phyloP scores from a whole-genome alignment of 2,888 invertebrate genomes.

The Synergus laeviventris region DNA sequence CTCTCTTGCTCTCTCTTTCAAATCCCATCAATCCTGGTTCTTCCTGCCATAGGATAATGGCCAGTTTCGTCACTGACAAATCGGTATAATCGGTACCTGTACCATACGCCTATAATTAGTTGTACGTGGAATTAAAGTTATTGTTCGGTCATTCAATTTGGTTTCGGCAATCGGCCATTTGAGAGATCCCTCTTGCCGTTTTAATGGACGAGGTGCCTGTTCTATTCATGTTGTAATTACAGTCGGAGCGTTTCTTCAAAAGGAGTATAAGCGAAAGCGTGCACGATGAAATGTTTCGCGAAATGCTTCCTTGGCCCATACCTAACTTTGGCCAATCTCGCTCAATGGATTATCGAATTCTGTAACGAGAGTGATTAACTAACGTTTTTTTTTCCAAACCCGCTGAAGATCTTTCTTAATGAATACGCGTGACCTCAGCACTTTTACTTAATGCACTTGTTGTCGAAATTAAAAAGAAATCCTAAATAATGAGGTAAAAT shows the following conservation, averaged over 20 bases:
- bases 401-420: constrained; percentile 14
- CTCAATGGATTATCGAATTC: constrained; percentile 31
- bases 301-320: constrained; percentile 13
- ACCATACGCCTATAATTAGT: constrained; percentile 44
- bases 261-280: constrained; percentile 32
- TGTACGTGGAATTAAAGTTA: constrained; percentile 39
- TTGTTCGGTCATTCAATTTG: constrained; percentile 39
- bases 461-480: neutral
- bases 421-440: constrained; percentile 18
- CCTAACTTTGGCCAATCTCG: constrained; percentile 3
- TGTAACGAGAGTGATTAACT: constrained; percentile 2
- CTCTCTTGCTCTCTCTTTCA: too few species aligned
- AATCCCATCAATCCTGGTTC: constrained; percentile 27
- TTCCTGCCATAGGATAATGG: constrained; percentile 41
- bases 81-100: constrained; percentile 46
- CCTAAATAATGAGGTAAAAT: neutral
- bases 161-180: constrained; percentile 37
- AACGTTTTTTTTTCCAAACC: constrained; percentile 15
- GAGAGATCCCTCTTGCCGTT: constrained; percentile 19
- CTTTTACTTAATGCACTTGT: constrained; percentile 15
- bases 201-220: constrained; percentile 23
- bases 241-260: constrained; percentile 30
- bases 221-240: constrained; percentile 40
- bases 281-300: constrained; percentile 27
- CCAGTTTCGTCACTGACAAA: constrained; percentile 49